These are phyloP conservation scores for Oryctolagus cuniculus DNA, from an alignment of 2,113 vertebrate species.

Conservation along the genomic window DNA sequence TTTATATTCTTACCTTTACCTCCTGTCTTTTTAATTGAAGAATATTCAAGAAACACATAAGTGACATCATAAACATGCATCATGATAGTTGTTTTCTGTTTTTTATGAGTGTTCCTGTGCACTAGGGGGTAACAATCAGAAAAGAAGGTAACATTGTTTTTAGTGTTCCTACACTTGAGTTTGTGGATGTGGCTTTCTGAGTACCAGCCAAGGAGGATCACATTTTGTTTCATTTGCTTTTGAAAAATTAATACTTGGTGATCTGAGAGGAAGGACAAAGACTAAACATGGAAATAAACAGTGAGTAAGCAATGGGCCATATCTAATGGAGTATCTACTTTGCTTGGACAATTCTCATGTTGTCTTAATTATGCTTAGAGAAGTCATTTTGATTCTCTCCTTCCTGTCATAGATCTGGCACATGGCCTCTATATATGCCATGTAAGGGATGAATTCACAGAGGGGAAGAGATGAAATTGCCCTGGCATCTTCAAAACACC, in stretches of 20 bases:
- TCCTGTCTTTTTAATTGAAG: neutral
- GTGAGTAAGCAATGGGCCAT: neutral
- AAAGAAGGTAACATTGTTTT: too few relatives aligned
- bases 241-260: neutral
- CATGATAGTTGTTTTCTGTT: neutral
- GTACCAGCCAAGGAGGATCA: accelerated
- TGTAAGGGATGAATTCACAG: neutral
- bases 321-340: neutral
- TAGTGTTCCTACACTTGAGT: neutral
- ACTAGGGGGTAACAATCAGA: too few relatives aligned
- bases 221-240: neutral
- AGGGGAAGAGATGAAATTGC: neutral
- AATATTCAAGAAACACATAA: neutral
- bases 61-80: accelerated
- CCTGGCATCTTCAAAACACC: neutral
- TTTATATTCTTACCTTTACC: neutral
- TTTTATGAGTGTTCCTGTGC: neutral
- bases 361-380: neutral
- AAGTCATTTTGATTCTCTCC: neutral
- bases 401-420: neutral
- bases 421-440: neutral
- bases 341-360: neutral
- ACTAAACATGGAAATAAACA: neutral
- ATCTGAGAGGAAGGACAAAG: neutral
- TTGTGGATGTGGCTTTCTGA: neutral